Conservation (phyloP, 2,113 vertebrate genomes). For the Hiodon alosoides region DNA sequence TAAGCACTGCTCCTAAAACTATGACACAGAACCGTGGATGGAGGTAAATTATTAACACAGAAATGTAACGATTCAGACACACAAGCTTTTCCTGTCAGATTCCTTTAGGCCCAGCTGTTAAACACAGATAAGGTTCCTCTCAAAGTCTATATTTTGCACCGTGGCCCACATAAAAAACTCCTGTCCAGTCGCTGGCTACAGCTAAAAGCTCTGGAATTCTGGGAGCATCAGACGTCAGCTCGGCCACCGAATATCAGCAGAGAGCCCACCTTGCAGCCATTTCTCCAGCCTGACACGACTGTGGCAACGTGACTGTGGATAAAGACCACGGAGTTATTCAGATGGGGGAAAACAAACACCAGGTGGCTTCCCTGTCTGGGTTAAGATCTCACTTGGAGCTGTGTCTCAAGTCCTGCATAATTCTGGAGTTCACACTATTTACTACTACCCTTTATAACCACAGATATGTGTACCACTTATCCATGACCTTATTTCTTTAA, state of each 20-base stretch:
- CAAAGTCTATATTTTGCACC: background rate
- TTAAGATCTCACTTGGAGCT: too few relatives aligned
- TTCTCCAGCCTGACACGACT: background rate
- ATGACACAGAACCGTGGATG: background rate
- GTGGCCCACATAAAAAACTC: background rate
- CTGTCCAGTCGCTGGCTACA: background rate
- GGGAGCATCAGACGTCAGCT: constrained; percentile 8
- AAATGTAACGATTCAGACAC: background rate
- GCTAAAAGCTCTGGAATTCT: constrained; percentile 2
- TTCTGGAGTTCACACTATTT: too few relatives aligned
- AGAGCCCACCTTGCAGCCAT: background rate
- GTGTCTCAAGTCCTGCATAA: too few relatives aligned
- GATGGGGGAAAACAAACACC: background rate
- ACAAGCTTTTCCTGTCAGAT: background rate
- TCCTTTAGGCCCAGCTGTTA: background rate
- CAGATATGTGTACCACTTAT: too few relatives aligned
- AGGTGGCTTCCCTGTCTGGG: background rate
- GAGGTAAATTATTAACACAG: too few relatives aligned
- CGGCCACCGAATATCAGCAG: background rate
- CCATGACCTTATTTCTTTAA: too few relatives aligned
- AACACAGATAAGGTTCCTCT: background rate
- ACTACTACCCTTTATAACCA: too few relatives aligned
- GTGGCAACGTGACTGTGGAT: background rate
- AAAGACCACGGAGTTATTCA: background rate
- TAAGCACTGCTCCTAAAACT: background rate